A percentile compares a stretch with the other conserved stretches of the same genome.
These are phyloP conservation scores for Pegoplata infirma DNA, from an alignment of 2,888 invertebrate genomes.

Conservation along the genomic window DNA sequence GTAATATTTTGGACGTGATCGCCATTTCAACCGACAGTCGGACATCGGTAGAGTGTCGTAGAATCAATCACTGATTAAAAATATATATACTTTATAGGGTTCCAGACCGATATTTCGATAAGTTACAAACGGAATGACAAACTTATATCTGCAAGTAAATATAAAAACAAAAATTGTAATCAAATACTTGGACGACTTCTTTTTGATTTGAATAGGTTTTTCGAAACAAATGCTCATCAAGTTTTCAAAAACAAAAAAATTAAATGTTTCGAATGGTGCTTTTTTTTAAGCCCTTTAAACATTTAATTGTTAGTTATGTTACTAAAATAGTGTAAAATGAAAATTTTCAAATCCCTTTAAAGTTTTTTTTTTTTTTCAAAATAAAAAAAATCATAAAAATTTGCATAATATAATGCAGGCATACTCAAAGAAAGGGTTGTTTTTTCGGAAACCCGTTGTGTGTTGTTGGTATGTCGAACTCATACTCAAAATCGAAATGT, in stretches of 20 bases:
- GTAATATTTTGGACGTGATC: too few species aligned
- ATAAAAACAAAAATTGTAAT: constrained; percentile 24
- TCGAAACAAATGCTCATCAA: constrained; percentile 26
- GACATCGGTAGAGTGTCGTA: too few species aligned
- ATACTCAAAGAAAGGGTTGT: constrained; percentile 43
- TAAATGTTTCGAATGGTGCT: constrained; percentile 8
- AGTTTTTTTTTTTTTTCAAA: background rate
- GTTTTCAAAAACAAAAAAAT: constrained; percentile 27
- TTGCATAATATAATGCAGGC: constrained; percentile 40
- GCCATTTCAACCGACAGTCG: too few species aligned
- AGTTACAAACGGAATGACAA: too few species aligned
- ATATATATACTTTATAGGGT: too few species aligned
- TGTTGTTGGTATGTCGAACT: background rate
- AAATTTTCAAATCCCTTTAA: background rate
- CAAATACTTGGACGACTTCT: constrained; percentile 28
- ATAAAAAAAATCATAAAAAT: background rate
- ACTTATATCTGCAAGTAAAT: too few species aligned
- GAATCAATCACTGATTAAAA: too few species aligned
- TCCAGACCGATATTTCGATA: too few species aligned
- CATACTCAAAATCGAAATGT: constrained; percentile 13
- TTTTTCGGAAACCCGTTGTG: constrained; percentile 14
- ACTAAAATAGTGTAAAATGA: constrained; percentile 34
- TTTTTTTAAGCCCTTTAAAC: constrained; percentile 39
- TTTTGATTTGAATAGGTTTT: background rate
- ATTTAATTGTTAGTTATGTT: constrained; percentile 58